phyloP scores from a whole-genome alignment of 2,113 vertebrate genomes.

The Osmerus mordax region DNA sequence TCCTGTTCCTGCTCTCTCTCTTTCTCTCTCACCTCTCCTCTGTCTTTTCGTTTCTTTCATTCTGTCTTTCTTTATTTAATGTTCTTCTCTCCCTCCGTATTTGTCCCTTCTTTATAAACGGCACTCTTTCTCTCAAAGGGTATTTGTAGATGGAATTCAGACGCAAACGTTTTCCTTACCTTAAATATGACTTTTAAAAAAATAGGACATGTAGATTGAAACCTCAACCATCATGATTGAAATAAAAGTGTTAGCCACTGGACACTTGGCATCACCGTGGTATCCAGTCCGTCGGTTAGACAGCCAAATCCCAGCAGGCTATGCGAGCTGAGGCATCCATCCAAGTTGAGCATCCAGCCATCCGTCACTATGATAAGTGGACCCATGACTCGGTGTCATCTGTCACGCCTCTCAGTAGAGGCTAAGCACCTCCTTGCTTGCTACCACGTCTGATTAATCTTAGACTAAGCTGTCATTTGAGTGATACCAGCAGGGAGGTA shows the following conservation, averaged over 20 bases:
- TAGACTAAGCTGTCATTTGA: conserved; percentile 59
- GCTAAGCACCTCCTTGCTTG: conserved; percentile 43
- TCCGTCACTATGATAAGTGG: conserved; percentile 60
- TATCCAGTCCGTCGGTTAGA: neutral
- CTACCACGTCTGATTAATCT: conserved; percentile 62
- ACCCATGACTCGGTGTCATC: conserved; percentile 59
- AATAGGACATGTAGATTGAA: neutral
- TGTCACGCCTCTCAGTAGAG: conserved; percentile 55
- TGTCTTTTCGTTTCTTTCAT: neutral
- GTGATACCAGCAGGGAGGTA: conserved; percentile 52
- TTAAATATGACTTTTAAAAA: neutral
- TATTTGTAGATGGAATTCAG: neutral
- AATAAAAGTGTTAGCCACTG: conserved; percentile 3
- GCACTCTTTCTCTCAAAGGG: too few relatives aligned
- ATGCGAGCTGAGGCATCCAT: conserved; percentile 28
- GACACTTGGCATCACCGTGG: neutral
- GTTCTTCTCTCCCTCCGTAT: neutral
- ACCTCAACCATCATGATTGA: neutral
- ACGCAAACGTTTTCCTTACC: neutral
- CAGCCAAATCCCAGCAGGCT: neutral
- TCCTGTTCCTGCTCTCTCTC: neutral
- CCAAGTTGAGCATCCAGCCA: conserved; percentile 43
- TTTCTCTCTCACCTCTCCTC: neutral
- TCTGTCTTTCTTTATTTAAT: neutral
- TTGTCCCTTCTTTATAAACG: neutral